Evolutionary conservation across 1,140 invertebrate species (phyloP).

Genomic region (Cydia pomonella): DNA sequence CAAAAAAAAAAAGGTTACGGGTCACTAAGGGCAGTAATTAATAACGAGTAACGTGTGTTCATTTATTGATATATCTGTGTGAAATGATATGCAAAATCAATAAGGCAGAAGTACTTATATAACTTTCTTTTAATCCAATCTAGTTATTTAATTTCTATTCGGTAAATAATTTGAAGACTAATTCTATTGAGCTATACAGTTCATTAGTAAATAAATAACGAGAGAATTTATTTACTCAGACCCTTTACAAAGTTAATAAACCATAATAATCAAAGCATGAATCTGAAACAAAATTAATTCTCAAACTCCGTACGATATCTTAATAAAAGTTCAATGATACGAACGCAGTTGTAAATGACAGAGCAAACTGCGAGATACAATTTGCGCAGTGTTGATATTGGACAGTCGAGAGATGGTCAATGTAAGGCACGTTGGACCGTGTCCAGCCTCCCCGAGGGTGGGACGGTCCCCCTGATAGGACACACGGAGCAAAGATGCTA

Average conservation of each 20-base stretch:
- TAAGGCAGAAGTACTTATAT: too few species aligned
- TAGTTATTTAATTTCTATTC: not conserved
- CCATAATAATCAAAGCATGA: not conserved
- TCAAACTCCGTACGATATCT: not conserved
- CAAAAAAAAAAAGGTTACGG: too few species aligned
- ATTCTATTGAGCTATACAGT: not conserved
- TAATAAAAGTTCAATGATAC: not conserved
- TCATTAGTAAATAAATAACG: conserved; percentile 6
- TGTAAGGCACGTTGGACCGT: conserved; percentile 6
- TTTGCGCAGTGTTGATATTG: not conserved
- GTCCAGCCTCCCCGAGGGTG: not conserved
- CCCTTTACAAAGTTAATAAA: not conserved
- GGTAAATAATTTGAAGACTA: not conserved
- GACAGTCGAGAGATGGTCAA: not conserved
- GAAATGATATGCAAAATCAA: too few species aligned
- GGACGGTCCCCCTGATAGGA: not conserved
- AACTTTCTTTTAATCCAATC: too few species aligned
- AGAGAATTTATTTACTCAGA: not conserved
- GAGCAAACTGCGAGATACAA: not conserved
- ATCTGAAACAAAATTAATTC: not conserved
- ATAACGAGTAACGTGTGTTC: too few species aligned
- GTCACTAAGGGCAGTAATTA: too few species aligned
- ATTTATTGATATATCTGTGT: too few species aligned
- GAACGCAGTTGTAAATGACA: not conserved
- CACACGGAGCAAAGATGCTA: not conserved